Conservation (phyloP, 2,797 vertebrate species). For the Thamnophis elegans region DNA sequence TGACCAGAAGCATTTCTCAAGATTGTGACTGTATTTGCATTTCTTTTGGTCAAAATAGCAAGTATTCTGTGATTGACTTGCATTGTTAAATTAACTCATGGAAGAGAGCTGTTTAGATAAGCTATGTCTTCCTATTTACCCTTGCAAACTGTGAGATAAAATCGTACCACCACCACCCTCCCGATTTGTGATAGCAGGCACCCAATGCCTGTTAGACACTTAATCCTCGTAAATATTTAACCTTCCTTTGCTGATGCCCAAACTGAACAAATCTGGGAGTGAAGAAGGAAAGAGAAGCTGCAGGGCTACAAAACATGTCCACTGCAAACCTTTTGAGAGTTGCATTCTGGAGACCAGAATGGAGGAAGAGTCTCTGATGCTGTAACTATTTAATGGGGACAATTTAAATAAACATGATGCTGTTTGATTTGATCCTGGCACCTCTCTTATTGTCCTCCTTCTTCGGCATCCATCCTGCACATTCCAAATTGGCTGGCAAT, state of each 20-base stretch:
- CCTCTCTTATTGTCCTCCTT: background rate
- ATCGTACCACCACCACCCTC: background rate
- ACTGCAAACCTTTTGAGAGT: background rate
- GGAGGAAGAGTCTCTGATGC: background rate
- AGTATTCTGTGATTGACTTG: background rate
- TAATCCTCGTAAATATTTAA: background rate
- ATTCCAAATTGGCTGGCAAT: background rate
- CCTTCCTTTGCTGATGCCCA: background rate
- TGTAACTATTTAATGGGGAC: background rate
- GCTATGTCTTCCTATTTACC: background rate
- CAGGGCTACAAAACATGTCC: background rate
- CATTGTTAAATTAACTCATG: background rate
- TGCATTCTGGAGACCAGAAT: background rate
- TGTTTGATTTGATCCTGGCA: background rate
- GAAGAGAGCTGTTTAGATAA: background rate
- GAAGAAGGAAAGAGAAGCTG: background rate
- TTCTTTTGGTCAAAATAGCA: background rate
- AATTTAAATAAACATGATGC: background rate
- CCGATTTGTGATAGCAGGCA: background rate
- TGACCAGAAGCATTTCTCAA: background rate
- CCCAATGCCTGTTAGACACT: background rate
- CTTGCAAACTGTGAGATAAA: background rate
- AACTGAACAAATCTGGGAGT: background rate
- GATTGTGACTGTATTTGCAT: background rate
- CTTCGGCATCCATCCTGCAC: background rate